Evolutionary conservation across 2,797 vertebrate genomes (phyloP).

Genomic region (Bradypodion pumilum): DNA sequence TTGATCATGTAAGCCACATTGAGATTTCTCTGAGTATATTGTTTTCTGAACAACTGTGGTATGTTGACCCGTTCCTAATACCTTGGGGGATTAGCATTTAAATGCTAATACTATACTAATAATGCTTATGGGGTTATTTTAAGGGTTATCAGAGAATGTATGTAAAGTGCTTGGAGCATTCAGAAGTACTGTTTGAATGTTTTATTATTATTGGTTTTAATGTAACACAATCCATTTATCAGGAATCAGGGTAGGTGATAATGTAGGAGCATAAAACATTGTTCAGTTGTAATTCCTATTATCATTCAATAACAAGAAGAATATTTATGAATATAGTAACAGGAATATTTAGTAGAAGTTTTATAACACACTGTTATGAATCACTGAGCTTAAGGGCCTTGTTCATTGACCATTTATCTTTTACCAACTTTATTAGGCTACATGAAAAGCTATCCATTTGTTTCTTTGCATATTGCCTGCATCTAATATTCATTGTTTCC

Average conservation of each 20-base stretch:
- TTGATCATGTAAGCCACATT: neutral
- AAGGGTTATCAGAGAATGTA: constrained; percentile 1
- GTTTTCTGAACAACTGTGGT: neutral
- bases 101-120: neutral
- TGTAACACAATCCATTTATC: neutral
- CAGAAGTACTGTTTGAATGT: neutral
- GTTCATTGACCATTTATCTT: constrained; percentile 5
- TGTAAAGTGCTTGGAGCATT: neutral
- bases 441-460: constrained; percentile 50
- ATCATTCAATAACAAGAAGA: neutral
- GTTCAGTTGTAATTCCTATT: constrained; percentile 3
- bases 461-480: constrained; percentile 50
- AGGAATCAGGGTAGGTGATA: neutral
- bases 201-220: constrained; percentile 3
- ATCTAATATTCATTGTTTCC: constrained; percentile 53
- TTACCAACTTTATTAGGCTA: constrained; percentile 42
- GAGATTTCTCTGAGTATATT: neutral
- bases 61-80: neutral
- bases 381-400: constrained; percentile 43
- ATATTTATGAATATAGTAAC: constrained; percentile 56
- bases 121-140: neutral
- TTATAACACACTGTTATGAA: constrained; percentile 9
- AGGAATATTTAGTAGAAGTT: constrained; percentile 44
- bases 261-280: neutral
- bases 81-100: neutral